A percentile compares a stretch with the other conserved stretches of the same genome.
phyloP scores from a whole-genome alignment of 2,888 invertebrate species.

The Hololepta plana region DNA sequence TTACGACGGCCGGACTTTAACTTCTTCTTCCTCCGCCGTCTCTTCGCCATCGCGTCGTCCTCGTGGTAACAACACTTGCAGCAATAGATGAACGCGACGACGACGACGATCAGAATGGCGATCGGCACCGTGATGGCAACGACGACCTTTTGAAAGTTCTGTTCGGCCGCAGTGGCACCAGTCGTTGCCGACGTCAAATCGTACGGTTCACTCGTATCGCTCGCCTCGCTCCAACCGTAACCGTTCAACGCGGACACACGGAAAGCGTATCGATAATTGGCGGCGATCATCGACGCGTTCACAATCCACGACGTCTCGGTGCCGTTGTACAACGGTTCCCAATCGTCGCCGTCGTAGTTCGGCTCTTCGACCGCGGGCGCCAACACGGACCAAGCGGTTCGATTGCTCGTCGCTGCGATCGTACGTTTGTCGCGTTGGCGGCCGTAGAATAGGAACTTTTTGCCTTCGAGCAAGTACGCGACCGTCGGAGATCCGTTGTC shows the following conservation, averaged over 20 bases:
- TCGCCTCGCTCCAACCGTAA: conserved; percentile 69
- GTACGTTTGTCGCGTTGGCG: conserved; percentile 21
- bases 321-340: conserved; percentile 57
- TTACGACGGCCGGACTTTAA: too few species aligned
- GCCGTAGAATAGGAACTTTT: conserved; percentile 19
- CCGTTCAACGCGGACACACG: conserved; percentile 62
- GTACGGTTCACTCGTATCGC: conserved; percentile 43
- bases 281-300: too few species aligned
- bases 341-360: conserved; percentile 32
- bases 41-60: too few species aligned
- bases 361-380: conserved; percentile 38
- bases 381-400: conserved; percentile 19
- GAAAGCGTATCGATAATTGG: conserved; percentile 42
- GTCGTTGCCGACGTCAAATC: conserved; percentile 28
- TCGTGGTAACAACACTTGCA: conserved; percentile 28
- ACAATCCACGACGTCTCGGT: conserved; percentile 36
- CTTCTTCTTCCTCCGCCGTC: too few species aligned
- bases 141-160: conserved; percentile 33
- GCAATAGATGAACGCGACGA: conserved; percentile 31
- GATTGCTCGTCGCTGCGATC: conserved; percentile 18
- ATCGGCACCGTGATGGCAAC: conserved; percentile 44
- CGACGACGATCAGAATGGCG: conserved; percentile 26
- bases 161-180: too few species aligned
- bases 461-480: conserved; percentile 59
- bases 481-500: conserved; percentile 60